Base-by-base conservation (phyloP, 2,113 vertebrate species). In the Maccullochella peelii region DNA sequence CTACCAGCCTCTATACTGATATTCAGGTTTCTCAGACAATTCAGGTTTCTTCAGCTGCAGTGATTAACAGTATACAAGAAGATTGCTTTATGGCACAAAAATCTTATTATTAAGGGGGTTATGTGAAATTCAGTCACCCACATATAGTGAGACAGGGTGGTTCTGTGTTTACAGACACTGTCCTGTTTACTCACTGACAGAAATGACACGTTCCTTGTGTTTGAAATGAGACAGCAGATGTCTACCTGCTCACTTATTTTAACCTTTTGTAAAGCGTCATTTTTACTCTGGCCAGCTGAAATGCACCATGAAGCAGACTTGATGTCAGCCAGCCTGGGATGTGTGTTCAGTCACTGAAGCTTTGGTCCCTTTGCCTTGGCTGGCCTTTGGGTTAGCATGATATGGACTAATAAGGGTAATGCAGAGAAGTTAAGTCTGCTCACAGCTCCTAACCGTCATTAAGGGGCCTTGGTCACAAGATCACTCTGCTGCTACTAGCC, bases 381-480 rank as follows among this genome's bases (percentile, higher is more conserved):
- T 40, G 36, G 50, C 82, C 66, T 85, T 44, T 61, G 49, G 77
- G 74, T 40, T 38, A 59, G 30, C 67, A 85, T 71, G 77, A 90
- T 80, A 84, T 61, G 68, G 66, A 84, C 83, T 82, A 75, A 88
- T 65, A 38, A 49, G 59, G 44, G 58, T 49, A 59, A 47, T 18
- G 65, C 80, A 73, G 75, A 65, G 77, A 80, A 73, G 76, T 84
- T 80, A 69, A 86, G 80, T 83, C 87, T 84, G 81, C 85, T 90
- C 90, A 89, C 77, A 86, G 77, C 80, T 87, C 82, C 86, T 79
- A 73, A 67, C 83, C 61, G 78, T 92, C 87, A 92, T 93, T 92
- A 93, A 89, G 84, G 85, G 92, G 86, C 89, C 86, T 82, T 93
- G 68, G 90, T 94, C 91, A 94, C 89, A 85, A 93, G 91, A 93